Percentiles rank a stretch among this genome's conserved stretches.
These are phyloP conservation scores for Phalacrocorax aristotelis DNA, from an alignment of 2,113 vertebrate genomes.

Conservation along the genomic window DNA sequence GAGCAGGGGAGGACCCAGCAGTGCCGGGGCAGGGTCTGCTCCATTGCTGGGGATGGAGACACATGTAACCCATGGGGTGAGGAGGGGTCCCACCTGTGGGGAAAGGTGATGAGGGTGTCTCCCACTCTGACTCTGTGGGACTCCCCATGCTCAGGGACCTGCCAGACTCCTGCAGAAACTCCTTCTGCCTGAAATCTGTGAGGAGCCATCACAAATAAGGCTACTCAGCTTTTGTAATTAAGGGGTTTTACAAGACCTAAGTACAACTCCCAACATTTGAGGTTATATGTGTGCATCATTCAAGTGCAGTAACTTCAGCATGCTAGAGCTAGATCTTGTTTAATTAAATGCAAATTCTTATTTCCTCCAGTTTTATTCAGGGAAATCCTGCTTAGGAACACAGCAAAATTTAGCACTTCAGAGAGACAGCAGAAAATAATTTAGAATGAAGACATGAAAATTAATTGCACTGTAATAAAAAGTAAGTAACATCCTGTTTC, in stretches of 20 bases:
- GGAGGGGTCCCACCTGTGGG: background rate
- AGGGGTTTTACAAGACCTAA: conserved; percentile 2
- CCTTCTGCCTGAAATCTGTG: background rate
- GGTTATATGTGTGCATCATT: background rate
- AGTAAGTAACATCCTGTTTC: background rate
- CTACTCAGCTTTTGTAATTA: conserved; percentile 36
- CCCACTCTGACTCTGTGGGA: rapidly evolving
- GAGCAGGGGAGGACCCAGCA: background rate
- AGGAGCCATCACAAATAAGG: background rate
- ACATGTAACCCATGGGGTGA: rapidly evolving
- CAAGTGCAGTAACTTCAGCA: background rate
- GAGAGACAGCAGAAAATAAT: background rate
- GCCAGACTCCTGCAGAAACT: background rate
- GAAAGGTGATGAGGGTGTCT: rapidly evolving
- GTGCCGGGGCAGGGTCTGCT: background rate
- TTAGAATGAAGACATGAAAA: background rate
- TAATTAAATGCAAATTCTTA: background rate
- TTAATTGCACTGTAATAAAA: background rate
- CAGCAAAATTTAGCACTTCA: background rate
- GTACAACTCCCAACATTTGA: conserved; percentile 1
- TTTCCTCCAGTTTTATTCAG: background rate
- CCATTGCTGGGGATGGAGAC: background rate
- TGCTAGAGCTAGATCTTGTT: background rate
- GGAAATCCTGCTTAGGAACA: background rate
- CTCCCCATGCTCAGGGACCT: rapidly evolving